Evolutionary conservation across 2,888 invertebrate species (phyloP), one percentile per base, ranked within the genome.

Genomic region (Drosophila fulvimacula): DNA sequence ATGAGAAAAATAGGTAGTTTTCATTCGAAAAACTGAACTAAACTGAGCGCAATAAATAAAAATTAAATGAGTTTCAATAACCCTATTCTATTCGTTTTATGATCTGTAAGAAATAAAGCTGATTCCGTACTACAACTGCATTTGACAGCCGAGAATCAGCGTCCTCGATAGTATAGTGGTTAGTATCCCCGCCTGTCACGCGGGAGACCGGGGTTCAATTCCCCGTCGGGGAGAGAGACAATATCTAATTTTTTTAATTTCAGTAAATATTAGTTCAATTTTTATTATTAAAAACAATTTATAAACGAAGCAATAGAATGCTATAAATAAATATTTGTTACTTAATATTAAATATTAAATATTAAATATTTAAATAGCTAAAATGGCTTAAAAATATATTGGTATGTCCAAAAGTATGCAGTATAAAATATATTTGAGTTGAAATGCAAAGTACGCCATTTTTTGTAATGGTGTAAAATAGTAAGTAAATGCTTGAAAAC

Each of bases 101-200:
- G 38, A n/a, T 38, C 19, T 11, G 24, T 3, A 15, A 13, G 34
- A 32, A 21, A 21, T 2, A 0, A 9, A 48, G 7, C 13, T 21
- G 42, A 9, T 36, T 36, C 0, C 15, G 1, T 42, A 19, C 0
- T 41, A 58, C 0, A 49, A 9, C 1, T 1, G 2, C 2, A 9
- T 61, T 70, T 55, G 49, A 0, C 55, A 0, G 0, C 0, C 0
- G 0, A 0, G 0, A 0, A 0, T 0, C 52, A 53, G 7, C 19
- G 1, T 80, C 80, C 83, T 80, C 80, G 81, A 83, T 83, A 80
- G 83, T 80, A 83, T 80, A 80, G 80, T 80, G 80, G 80, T 82
- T 39, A 81, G 79, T 78, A 78, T 80, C 76, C 79, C 76, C 76
- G 76, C 79, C 76, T 77, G 79, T 78, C 78, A 78, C 77, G 78